Evolutionary conservation across 2,797 vertebrate genomes (phyloP).

Genomic region (Danio kyathit): DNA sequence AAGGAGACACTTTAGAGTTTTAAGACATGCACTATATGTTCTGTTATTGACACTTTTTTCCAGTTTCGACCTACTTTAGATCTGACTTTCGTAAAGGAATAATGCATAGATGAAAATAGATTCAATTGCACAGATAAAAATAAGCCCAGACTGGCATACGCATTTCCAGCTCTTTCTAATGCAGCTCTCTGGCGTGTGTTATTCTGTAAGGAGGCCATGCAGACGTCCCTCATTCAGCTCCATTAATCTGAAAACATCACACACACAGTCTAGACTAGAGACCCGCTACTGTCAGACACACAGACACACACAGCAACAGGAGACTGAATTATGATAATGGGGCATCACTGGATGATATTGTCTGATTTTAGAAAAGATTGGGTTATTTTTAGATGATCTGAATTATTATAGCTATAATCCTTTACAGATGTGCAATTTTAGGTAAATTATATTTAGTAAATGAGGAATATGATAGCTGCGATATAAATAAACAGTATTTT

Average conservation of each 20-base stretch:
- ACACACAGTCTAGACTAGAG: conserved; percentile 26
- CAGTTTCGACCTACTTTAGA: conserved; percentile 20
- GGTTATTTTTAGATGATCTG: too few relatives aligned
- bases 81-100: neutral
- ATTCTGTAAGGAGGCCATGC: neutral
- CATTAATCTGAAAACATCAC: conserved; percentile 25
- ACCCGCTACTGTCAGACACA: conserved; percentile 8
- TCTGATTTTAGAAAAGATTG: neutral
- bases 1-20: conserved; percentile 4
- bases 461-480: too few relatives aligned
- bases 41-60: conserved; percentile 12
- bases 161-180: conserved; percentile 10
- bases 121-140: conserved; percentile 16
- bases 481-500: too few relatives aligned
- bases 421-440: too few relatives aligned
- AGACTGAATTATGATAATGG: conserved; percentile 35
- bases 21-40: neutral
- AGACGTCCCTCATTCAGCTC: neutral
- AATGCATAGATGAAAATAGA: conserved; percentile 29
- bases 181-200: conserved; percentile 22
- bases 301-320: conserved; percentile 21
- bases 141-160: neutral
- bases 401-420: too few relatives aligned
- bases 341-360: neutral
- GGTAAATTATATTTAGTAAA: too few relatives aligned